Conservation (phyloP, 2,888 invertebrate genomes). For the Archips xylosteana region DNA sequence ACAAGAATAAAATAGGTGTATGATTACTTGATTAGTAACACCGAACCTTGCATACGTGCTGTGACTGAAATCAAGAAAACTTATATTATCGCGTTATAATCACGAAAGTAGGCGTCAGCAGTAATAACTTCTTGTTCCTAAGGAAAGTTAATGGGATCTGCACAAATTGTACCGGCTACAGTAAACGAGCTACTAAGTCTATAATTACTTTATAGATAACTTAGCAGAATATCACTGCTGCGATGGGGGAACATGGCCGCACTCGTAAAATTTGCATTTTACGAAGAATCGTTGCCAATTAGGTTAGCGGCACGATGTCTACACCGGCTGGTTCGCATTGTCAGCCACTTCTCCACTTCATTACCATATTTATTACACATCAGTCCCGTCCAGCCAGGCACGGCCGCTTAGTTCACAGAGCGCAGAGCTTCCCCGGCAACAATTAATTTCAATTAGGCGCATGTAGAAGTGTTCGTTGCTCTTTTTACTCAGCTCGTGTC, state of each 20-base stretch:
- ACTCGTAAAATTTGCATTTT: conserved; percentile 77
- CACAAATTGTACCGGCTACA: conserved; percentile 1
- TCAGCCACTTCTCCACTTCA: conserved; percentile 50
- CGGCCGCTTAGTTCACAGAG: conserved; percentile 8
- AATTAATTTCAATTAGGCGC: conserved; percentile 30
- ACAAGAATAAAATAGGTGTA: too few species aligned
- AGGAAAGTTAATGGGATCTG: conserved; percentile 14
- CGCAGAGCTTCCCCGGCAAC: conserved; percentile 18
- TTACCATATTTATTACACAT: conserved; percentile 50
- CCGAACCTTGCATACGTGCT: too few species aligned
- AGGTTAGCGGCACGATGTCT: conserved; percentile 75
- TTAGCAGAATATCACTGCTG: conserved; percentile 30
- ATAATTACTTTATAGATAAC: conserved; percentile 15
- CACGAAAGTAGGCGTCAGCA: background rate
- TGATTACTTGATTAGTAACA: too few species aligned
- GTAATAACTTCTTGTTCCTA: background rate
- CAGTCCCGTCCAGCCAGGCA: conserved; percentile 7
- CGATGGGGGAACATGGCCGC: conserved; percentile 54
- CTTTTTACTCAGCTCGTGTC: conserved; percentile 15
- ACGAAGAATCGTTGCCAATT: conserved; percentile 74
- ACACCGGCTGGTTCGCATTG: conserved; percentile 47
- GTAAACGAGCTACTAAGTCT: background rate
- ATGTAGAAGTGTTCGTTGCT: conserved; percentile 21
- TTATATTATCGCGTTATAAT: conserved; percentile 6
- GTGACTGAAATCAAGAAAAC: background rate